phyloP scores from a whole-genome alignment of 2,888 invertebrate genomes.

The Nineta flava region DNA sequence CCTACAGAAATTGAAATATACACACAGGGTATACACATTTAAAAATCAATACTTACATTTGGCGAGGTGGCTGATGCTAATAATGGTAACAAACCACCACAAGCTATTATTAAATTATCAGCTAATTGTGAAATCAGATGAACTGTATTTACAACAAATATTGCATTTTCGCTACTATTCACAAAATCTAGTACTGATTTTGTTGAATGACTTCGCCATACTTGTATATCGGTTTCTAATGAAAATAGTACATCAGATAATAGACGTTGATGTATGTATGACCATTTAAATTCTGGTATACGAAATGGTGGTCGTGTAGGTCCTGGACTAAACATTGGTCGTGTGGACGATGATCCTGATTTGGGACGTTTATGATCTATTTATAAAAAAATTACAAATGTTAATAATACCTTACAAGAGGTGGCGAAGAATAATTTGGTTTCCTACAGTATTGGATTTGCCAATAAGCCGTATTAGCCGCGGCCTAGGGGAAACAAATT shows the following conservation, averaged over 20 bases:
- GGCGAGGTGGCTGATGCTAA: slow-evolving; percentile 97
- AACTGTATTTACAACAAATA: slow-evolving; percentile 98
- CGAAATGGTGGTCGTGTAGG: slow-evolving; percentile 91
- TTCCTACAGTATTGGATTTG: too few relatives aligned
- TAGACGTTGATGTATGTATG: slow-evolving; percentile 91
- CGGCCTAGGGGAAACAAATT: too few relatives aligned
- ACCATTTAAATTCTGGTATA: slow-evolving; percentile 99
- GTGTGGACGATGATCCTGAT: slow-evolving; percentile 42
- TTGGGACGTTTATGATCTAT: slow-evolving; percentile 41
- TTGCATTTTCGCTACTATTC: slow-evolving; percentile 94
- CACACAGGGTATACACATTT: neutral
- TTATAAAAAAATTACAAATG: slow-evolving; percentile 7
- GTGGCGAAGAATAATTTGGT: too few relatives aligned
- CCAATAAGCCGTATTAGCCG: too few relatives aligned
- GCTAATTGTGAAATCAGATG: slow-evolving; percentile 97
- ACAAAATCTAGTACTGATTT: slow-evolving; percentile 96
- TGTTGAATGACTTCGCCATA: slow-evolving; percentile 81
- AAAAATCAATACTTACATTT: slow-evolving; percentile 52
- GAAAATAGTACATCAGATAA: slow-evolving; percentile 93
- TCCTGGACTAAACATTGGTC: slow-evolving; percentile 88
- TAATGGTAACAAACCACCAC: slow-evolving; percentile 89
- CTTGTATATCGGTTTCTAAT: slow-evolving; percentile 92
- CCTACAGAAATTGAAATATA: too few relatives aligned
- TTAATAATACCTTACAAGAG: neutral
- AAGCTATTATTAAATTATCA: slow-evolving; percentile 97